Evolutionary conservation across 2,113 vertebrate species (phyloP).

Genomic region (Mystacornis crossleyi): DNA sequence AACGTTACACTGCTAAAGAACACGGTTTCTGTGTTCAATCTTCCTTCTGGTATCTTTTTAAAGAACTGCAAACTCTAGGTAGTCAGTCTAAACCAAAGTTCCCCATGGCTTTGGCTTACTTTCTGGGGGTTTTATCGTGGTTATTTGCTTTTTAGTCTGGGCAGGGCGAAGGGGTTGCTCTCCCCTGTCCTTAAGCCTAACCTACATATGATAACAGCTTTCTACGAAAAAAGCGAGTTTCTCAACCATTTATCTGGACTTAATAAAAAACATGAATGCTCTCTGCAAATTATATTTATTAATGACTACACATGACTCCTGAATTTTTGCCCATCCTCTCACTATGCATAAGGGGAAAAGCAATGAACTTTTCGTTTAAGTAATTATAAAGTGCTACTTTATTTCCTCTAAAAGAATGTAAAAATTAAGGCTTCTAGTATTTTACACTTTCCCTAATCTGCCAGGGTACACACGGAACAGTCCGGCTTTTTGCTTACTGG

Average conservation of each 20-base stretch:
- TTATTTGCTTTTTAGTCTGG: neutral
- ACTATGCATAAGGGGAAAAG: accelerated
- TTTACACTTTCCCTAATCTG: too few species aligned
- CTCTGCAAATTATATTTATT: neutral
- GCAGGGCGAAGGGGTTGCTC: neutral
- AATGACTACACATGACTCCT: accelerated
- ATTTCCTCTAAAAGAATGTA: neutral
- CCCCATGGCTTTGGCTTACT: neutral
- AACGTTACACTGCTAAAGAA: accelerated
- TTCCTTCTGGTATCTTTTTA: neutral
- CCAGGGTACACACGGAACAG: neutral
- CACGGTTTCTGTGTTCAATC: accelerated
- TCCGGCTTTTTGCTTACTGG: neutral
- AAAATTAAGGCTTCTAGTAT: neutral
- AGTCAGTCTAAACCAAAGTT: neutral
- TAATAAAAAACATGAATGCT: accelerated
- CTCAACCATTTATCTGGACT: neutral
- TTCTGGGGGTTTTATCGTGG: accelerated
- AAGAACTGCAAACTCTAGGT: neutral
- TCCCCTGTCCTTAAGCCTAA: neutral
- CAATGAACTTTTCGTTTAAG: neutral
- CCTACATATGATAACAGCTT: neutral
- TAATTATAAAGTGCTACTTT: neutral
- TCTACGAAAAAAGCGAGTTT: accelerated
- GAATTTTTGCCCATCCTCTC: neutral